Conservation (phyloP, 2,797 vertebrate genomes). For the Catharus ustulatus region DNA sequence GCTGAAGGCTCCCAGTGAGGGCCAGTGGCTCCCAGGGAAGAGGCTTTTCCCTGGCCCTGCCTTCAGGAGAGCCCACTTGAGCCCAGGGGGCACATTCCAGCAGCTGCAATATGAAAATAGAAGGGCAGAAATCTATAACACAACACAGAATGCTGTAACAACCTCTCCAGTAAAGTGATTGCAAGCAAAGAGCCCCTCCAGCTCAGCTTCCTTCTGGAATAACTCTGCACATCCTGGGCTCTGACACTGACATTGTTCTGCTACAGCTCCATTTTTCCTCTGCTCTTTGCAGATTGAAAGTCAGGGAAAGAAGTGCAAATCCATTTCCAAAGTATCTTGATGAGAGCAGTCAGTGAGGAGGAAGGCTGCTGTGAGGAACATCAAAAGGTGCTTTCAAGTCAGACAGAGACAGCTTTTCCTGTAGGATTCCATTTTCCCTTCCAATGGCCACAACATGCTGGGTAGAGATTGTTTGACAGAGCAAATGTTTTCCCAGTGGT, state of each 20-base stretch:
- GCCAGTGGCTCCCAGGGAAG: too few relatives aligned
- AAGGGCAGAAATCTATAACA: not conserved
- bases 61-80: not conserved
- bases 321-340: not conserved
- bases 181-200: not conserved
- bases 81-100: not conserved
- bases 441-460: too few relatives aligned
- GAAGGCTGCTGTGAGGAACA: not conserved
- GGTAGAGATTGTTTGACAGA: too few relatives aligned
- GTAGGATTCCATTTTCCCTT: too few relatives aligned
- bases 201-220: not conserved
- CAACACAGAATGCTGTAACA: not conserved
- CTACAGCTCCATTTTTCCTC: not conserved
- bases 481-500: too few relatives aligned
- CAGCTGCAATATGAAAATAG: not conserved
- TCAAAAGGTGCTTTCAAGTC: not conserved
- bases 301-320: not conserved
- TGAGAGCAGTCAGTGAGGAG: not conserved
- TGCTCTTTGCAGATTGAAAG: not conserved
- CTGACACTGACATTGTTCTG: not conserved
- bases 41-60: not conserved
- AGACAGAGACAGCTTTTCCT: too few relatives aligned
- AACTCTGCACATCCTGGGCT: not conserved
- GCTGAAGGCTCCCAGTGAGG: too few relatives aligned
- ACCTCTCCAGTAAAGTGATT: not conserved